phyloP scores from a whole-genome alignment of 2,113 vertebrate species.

The Cyanoliseus patagonus region DNA sequence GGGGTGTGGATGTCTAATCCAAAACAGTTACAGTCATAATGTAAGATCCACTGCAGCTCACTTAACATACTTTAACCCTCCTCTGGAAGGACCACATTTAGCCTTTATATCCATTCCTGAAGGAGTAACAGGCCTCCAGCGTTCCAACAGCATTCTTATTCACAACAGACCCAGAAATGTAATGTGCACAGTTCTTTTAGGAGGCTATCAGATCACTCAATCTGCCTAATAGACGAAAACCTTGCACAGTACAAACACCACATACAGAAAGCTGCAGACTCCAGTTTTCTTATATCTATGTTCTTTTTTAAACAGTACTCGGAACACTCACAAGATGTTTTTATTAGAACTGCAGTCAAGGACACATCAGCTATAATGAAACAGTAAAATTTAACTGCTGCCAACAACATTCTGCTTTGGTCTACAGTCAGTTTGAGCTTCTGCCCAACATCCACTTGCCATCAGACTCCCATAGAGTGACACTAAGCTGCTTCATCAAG shows the following conservation, averaged over 20 bases:
- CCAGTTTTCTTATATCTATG: not conserved
- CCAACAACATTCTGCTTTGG: constrained; percentile 10
- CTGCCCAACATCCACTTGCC: constrained; percentile 9
- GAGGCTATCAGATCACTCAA: not conserved
- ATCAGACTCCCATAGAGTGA: not conserved
- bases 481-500: not conserved
- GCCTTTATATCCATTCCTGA: not conserved
- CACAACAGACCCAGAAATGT: not conserved
- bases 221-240: not conserved
- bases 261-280: not conserved
- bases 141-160: not conserved
- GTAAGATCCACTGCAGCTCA: not conserved
- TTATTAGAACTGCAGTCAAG: constrained; percentile 17
- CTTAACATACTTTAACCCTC: not conserved
- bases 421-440: not conserved
- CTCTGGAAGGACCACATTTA: not conserved
- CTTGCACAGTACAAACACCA: not conserved
- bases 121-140: not conserved
- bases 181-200: not conserved
- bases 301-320: not conserved
- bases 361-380: not conserved
- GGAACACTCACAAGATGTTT: not conserved
- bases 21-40: not conserved
- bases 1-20: not conserved
- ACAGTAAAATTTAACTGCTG: constrained; percentile 23